Evolutionary conservation across 1,140 invertebrate genomes (phyloP), one percentile per base, ranked within the genome.

Genomic region (Leucophenga varia): DNA sequence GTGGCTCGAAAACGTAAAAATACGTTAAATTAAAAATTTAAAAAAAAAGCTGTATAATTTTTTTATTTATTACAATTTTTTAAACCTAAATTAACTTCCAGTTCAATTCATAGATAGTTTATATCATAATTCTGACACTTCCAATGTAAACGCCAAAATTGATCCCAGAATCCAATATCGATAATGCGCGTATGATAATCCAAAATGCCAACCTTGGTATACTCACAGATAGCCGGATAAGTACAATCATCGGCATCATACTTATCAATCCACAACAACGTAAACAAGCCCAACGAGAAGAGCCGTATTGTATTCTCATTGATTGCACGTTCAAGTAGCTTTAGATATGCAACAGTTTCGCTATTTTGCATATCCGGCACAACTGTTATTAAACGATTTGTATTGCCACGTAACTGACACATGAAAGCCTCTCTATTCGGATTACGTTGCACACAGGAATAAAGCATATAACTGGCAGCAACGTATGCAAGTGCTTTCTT

Each of bases 61-160:
- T n/a, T n/a, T n/a, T n/a, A n/a, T n/a, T n/a, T n/a, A n/a, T n/a
- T n/a, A n/a, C n/a, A n/a, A n/a, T n/a, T n/a, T n/a, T n/a, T n/a
- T n/a, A n/a, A n/a, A n/a, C n/a, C n/a, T n/a, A n/a, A n/a, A n/a
- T n/a, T n/a, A n/a, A n/a, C n/a, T n/a, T n/a, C n/a, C n/a, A n/a
- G n/a, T n/a, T n/a, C n/a, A n/a, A n/a, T n/a, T 65, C 57, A 72
- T 56, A 72, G 58, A 54, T 72, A 77, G 76, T 90, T 91, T 8
- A 90, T 75, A 80, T 92, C 90, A 79, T 84, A 92, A 74, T 91
- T 84, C 37, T 74, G 77, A 81, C 90, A 90, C 69, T 84, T 84
- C 54, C 81, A 79, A 35, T 81, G 79, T 18, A 89, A 74, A 43
- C 85, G 78, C 82, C 85, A 86, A 86, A 87, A 93, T 45, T 79